Evolutionary conservation across 2,888 invertebrate species (phyloP), one percentile per base, ranked within the genome.

Genomic region (Mellilla xanthometata): DNA sequence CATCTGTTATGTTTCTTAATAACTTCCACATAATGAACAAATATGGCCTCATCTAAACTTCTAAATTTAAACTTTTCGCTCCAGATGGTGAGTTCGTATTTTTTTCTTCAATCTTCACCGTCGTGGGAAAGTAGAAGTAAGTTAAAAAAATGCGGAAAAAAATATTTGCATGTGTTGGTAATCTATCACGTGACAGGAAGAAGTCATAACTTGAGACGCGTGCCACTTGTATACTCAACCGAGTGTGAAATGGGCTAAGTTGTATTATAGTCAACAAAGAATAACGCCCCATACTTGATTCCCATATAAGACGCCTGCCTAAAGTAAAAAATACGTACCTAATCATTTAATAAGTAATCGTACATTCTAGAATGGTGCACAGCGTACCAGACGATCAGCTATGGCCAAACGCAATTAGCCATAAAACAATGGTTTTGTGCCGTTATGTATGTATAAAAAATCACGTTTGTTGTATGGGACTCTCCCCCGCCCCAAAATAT

Each of bases 111-210:
- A 76, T 78, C 70, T 74, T 69, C 72, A 67, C 75, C 76, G 68
- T 50, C 40, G 40, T 47, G 47, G 33, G 47, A 47, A 46, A 27
- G 8, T 29, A 4, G 1, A 12, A 24, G 27, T 7, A 12, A 32
- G 27, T 41, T 32, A 42, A 38, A 46, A 40, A 38, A 24, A 26
- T 49, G 51, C 31, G 45, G 46, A 57, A 70, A 82, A 81, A 79
- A 74, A 39, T 41, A 48, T 51, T 58, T 56, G 69, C 86, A 87
- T 78, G 80, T 86, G 86, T 71, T 58, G 59, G 76, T 75, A 80
- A 73, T 66, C 51, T 51, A 62, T 66, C 86, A 84, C 81, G 79
- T 85, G 87, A 77, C 81, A 81, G 84, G 83, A 85, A 81, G 78
- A 65, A 64, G 58, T 58, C 7, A 56, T 63, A 68, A 66, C 70